A percentile compares a stretch with the other conserved stretches of the same genome.
Evolutionary conservation across 2,113 vertebrate species (phyloP).

Genomic region (Coturnix japonica): DNA sequence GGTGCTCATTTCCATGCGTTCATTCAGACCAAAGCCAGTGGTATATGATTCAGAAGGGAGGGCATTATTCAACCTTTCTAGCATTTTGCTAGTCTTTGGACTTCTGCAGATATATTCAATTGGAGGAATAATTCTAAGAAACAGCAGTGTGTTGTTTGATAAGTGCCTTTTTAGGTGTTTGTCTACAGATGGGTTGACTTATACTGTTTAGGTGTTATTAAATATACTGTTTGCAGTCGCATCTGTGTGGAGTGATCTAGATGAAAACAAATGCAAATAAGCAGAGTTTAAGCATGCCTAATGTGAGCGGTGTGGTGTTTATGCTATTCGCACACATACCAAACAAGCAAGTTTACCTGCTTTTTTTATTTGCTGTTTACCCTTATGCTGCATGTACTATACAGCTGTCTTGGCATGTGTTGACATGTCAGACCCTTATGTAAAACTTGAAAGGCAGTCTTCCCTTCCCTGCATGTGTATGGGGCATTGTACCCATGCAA

Average conservation of each 20-base stretch:
- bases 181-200: not conserved
- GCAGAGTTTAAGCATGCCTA: not conserved
- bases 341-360: constrained; percentile 51
- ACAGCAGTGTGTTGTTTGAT: not conserved
- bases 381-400: not conserved
- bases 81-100: not conserved
- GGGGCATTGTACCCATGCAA: not conserved
- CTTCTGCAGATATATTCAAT: not conserved
- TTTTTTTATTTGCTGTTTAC: constrained; percentile 52
- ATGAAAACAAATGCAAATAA: constrained; percentile 46
- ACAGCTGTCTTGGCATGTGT: not conserved
- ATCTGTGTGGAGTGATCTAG: not conserved
- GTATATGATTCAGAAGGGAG: not conserved
- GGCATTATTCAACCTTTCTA: not conserved
- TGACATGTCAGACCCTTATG: not conserved
- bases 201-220: not conserved
- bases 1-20: not conserved
- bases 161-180: not conserved
- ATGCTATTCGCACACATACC: constrained; percentile 14
- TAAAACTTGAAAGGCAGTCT: not conserved
- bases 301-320: not conserved
- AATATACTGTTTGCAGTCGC: not conserved
- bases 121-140: not conserved
- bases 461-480: not conserved
- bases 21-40: not conserved